Percentiles rank a stretch among this genome's conserved stretches.
Conservation (phyloP, 1,140 invertebrate species). For the Ectropis grisescens region DNA sequence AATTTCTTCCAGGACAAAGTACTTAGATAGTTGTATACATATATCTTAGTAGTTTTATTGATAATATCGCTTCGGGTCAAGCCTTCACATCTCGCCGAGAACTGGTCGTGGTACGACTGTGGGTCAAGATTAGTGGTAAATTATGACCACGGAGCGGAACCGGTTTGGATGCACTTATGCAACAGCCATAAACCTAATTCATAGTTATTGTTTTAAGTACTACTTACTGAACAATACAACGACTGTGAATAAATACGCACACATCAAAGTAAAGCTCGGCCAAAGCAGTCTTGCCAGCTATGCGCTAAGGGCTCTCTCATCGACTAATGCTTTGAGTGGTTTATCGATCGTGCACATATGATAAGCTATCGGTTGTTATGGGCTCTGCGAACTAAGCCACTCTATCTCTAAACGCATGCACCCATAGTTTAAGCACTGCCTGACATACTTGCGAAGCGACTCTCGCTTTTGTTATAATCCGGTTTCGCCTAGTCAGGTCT, state of each 20-base stretch:
- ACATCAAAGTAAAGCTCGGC: too few relatives aligned
- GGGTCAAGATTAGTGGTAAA: constrained; percentile 58
- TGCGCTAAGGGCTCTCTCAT: too few relatives aligned
- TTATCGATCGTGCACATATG: constrained; percentile 37
- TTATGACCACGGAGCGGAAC: constrained; percentile 29
- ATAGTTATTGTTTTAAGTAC: constrained; percentile 1
- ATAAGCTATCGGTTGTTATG: constrained; percentile 42
- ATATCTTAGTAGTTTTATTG: too few relatives aligned
- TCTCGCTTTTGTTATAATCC: constrained; percentile 9
- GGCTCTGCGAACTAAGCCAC: constrained; percentile 40
- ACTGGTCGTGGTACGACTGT: constrained; percentile 40
- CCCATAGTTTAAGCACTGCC: constrained; percentile 3
- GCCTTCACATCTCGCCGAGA: constrained; percentile 10
- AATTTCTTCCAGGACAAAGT: too few relatives aligned
- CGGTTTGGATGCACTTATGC: constrained; percentile 38
- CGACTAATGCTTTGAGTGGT: constrained; percentile 22
- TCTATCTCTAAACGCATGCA: constrained; percentile 29
- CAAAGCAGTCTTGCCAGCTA: too few relatives aligned
- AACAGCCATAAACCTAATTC: constrained; percentile 17
- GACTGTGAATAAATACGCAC: too few relatives aligned
- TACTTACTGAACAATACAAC: constrained; percentile 9
- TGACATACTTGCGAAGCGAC: constrained; percentile 8
- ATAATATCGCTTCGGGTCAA: constrained; percentile 6
- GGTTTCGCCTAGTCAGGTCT: too few relatives aligned
- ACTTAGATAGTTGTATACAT: too few relatives aligned